Percentiles rank a stretch among this genome's conserved stretches.
Evolutionary conservation across 1,140 invertebrate species (phyloP).

Genomic region (Heliconius himera): DNA sequence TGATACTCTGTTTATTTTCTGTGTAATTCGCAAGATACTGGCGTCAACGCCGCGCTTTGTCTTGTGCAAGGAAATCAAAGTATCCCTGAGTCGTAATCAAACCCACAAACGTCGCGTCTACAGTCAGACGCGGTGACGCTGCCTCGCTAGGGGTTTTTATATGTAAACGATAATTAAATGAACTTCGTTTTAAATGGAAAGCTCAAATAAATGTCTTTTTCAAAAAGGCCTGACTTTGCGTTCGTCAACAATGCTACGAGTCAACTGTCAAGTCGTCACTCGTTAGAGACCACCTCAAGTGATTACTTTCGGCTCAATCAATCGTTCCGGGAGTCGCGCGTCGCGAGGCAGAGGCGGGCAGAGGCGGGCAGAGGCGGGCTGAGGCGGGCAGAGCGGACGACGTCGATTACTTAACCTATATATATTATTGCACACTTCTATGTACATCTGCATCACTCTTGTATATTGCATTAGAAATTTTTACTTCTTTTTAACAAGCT

Average conservation of each 20-base stretch:
- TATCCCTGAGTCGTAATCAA: too few species aligned
- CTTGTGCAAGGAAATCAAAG: too few species aligned
- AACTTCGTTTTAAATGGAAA: neutral
- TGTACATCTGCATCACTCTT: neutral
- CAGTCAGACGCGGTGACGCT: too few species aligned
- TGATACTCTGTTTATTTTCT: too few species aligned
- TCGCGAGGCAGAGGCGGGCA: neutral
- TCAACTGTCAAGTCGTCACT: neutral
- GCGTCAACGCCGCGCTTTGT: too few species aligned
- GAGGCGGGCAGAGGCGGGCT: too few species aligned
- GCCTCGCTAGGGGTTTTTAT: too few species aligned
- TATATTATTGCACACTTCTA: neutral
- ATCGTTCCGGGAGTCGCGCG: neutral
- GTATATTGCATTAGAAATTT: too few species aligned
- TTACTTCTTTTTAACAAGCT: too few species aligned
- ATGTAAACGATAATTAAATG: too few species aligned
- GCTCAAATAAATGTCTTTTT: neutral
- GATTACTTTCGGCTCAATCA: constrained; percentile 9
- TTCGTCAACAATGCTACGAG: neutral
- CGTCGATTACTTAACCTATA: neutral
- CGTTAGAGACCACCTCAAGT: constrained; percentile 4
- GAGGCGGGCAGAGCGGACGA: neutral
- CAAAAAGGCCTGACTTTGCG: neutral
- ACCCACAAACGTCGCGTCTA: too few species aligned
- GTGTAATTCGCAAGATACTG: too few species aligned